Conservation (phyloP, 1,140 invertebrate genomes). For the Lutraria rhynchaena region DNA sequence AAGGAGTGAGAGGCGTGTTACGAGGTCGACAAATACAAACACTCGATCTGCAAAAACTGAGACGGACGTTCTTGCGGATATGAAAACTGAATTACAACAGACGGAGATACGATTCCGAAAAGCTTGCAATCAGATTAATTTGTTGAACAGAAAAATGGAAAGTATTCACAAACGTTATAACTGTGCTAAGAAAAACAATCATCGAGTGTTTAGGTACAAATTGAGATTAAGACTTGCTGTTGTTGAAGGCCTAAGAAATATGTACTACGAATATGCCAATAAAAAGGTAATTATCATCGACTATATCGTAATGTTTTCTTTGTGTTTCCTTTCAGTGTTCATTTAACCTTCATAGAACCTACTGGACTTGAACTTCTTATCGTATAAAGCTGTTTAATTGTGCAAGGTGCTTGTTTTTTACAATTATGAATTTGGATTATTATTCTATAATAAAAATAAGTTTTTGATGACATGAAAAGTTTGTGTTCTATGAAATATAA, state of each 20-base stretch:
- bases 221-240: slow-evolving; percentile 59
- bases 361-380: too few species aligned
- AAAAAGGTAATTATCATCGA: slow-evolving; percentile 35
- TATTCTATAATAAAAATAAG: too few species aligned
- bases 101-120: slow-evolving; percentile 53
- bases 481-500: too few species aligned
- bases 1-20: slow-evolving; percentile 39
- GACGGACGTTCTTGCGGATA: slow-evolving; percentile 21
- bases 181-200: slow-evolving; percentile 59
- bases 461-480: too few species aligned
- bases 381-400: too few species aligned
- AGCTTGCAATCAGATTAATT: slow-evolving; percentile 62
- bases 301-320: too few species aligned
- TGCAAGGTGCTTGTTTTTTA: too few species aligned
- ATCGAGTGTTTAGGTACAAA: slow-evolving; percentile 58
- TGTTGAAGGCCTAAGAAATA: slow-evolving; percentile 61
- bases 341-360: too few species aligned
- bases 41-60: background rate
- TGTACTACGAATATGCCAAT: slow-evolving; percentile 65
- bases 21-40: slow-evolving; percentile 33
- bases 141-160: slow-evolving; percentile 58
- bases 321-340: too few species aligned
- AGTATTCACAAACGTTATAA: slow-evolving; percentile 58
- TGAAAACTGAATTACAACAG: slow-evolving; percentile 52
- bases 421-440: too few species aligned